Base-by-base conservation (phyloP, 2,888 invertebrate species). In the Dermolepida albohirtum region DNA sequence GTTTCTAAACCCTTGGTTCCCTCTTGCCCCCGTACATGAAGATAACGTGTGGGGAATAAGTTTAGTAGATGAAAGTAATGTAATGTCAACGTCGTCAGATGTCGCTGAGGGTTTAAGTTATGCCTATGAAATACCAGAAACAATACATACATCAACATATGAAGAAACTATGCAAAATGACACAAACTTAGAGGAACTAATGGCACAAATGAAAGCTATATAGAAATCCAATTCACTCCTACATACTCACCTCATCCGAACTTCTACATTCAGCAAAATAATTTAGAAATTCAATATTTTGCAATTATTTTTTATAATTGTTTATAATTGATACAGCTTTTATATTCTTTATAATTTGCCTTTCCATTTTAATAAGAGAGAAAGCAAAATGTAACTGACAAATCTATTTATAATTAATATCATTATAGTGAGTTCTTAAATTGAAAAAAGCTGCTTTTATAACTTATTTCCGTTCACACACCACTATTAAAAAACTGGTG, bases 181-280 rank as follows among this genome's bases (percentile, higher is more conserved):
- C 68, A 83, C 89, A 2, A 93, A 91, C 71, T 86, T 98, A 62
- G 97, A 97, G 67, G 96, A 97, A 64, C 86, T 98, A 70, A 96
- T 96, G 94, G 92, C 91, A 70, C 91, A 95, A 84, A 93, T 97
- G 93, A 95, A 96, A 85, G 87, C 90, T 16, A 90, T 96, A 81
- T 96, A 87, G 89, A 78, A 64, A 47, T 14, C 14, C 7, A 16
- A n/a, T 22, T 40, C 40, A 49, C 54, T 51, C 41, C 14, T 59
- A 2, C 11, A 11, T 14, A 41, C 39, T 41, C 57, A 62, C 55
- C 6, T 50, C 27, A 4, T 50, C 5, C n/a, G 22, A n/a, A 10
- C 22, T 22, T 22, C 12, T 49, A 49, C 12, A 49, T 49, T 49
- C 16, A 11, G 4, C 22, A 50, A 17, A 22, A n/a, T 50, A 47